A percentile compares a stretch with the other conserved stretches of the same genome.
These are phyloP conservation scores for Ephestia elutella DNA, from an alignment of 1,140 invertebrate genomes.

Conservation along the genomic window DNA sequence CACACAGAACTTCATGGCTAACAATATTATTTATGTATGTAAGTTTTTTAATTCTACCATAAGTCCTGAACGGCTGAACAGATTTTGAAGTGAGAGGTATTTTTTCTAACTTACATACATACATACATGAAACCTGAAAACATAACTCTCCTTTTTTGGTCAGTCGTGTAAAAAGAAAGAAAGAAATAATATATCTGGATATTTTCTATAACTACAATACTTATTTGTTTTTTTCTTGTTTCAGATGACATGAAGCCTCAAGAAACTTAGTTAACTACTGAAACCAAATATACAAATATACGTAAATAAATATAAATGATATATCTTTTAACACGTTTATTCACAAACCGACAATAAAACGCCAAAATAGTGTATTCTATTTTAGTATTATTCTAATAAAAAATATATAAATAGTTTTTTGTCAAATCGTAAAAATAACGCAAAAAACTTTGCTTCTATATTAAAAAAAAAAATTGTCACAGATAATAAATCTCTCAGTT, in stretches of 20 bases:
- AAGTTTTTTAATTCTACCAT: no score
- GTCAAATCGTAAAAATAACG: constrained; percentile 2
- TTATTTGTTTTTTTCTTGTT: constrained; percentile 32
- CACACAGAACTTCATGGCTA: no score
- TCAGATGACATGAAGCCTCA: constrained; percentile 37
- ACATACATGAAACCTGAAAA: no score
- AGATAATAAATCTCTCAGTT: constrained; percentile 18
- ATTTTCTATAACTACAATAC: no score
- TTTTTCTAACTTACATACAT: no score
- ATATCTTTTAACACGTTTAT: constrained; percentile 10
- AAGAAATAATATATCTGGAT: no score
- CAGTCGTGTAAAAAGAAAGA: no score
- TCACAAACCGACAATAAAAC: constrained; percentile 46
- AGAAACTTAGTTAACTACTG: constrained; percentile 12
- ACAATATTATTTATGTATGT: no score
- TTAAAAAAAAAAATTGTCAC: constrained; percentile 11
- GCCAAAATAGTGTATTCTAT: constrained; percentile 36
- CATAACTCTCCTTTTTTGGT: no score
- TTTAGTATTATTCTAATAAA: constrained; percentile 5
- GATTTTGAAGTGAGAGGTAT: no score
- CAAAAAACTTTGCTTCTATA: constrained; percentile 14
- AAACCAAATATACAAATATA: constrained; percentile 14
- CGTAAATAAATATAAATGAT: constrained; percentile 21
- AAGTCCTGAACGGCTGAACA: no score
- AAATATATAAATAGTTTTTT: neutral